Conservation (phyloP, 2,797 vertebrate genomes). For the Macrochelys suwanniensis region DNA sequence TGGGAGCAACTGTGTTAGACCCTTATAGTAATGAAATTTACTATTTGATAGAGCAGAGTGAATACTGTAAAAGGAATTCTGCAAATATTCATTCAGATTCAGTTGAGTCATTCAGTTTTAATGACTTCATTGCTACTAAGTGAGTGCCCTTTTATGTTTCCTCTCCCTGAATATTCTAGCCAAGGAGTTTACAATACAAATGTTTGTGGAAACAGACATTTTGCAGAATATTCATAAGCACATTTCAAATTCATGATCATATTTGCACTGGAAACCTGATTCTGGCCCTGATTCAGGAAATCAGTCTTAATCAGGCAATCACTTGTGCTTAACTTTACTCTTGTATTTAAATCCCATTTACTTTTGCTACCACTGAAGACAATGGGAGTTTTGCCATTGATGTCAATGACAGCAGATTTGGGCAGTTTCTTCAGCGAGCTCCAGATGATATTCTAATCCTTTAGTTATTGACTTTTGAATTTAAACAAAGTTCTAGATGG, state of each 20-base stretch:
- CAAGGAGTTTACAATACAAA: not conserved
- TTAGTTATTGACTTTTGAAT: not conserved
- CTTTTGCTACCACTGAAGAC: not conserved
- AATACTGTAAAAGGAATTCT: not conserved
- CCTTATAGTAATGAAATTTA: conserved; percentile 29
- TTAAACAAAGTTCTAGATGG: not conserved
- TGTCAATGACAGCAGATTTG: not conserved
- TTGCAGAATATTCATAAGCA: rapidly evolving
- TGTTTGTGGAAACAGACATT: not conserved
- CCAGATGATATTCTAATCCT: not conserved
- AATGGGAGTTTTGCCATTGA: not conserved
- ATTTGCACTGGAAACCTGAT: not conserved
- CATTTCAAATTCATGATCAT: not conserved
- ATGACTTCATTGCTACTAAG: not conserved
- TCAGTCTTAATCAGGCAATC: not conserved
- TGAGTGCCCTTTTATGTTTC: not conserved
- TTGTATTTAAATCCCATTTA: not conserved
- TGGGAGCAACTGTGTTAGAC: not conserved
- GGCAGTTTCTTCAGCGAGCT: not conserved
- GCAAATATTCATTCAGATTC: not conserved
- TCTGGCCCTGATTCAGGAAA: not conserved
- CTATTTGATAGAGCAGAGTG: conserved; percentile 13
- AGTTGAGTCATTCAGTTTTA: not conserved
- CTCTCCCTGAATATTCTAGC: not conserved
- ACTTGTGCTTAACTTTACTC: not conserved